Evolutionary conservation across 2,888 invertebrate species (phyloP), one percentile per base, ranked within the genome.

Genomic region (Crematogaster levior): DNA sequence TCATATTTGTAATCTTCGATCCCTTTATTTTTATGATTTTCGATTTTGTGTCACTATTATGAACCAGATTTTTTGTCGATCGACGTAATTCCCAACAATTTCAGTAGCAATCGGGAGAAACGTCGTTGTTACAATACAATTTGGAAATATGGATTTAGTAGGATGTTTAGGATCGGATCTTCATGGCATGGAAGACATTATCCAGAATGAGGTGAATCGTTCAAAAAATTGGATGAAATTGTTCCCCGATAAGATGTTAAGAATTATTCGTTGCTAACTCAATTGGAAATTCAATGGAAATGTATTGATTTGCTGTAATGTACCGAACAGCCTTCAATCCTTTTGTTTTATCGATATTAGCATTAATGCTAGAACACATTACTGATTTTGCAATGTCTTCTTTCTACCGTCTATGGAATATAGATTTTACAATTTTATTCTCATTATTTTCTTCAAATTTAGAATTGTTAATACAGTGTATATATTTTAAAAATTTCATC

Each of bases 101-200:
- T 63, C 68, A 37, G 34, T 24, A 30, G 82, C 27, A 58, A 63
- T 30, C 24, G 40, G 21, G 30, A 30, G 46, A 60, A 63, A n/a
- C 9, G 53, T 74, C 68, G 37, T 77, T 61, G 74, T 81, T 30
- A 15, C 12, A 79, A 83, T 72, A 82, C 77, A 84, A 89, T 84
- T 73, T 74, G 56, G 82, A 85, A 84, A 85, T 84, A 89, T 87
- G 79, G 84, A 87, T 84, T 73, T 30, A 10, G 24, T 30, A 10
- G 24, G 60, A 83, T 65, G 70, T 70, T 46, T n/a, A n/a, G 83
- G 80, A 63, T 68, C 81, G 82, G 27, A 63, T 48, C 60, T 51
- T n/a, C 30, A 21, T 37, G 51, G 27, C n/a, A 4, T 56, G 63
- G 30, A 27, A 27, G 58, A 46, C 65, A 65, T 83, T 65, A 61